Percentiles rank a stretch among this genome's conserved stretches.
Conservation (phyloP, 2,888 invertebrate species). For the Scaptodrosophila latifasciaeformis region DNA sequence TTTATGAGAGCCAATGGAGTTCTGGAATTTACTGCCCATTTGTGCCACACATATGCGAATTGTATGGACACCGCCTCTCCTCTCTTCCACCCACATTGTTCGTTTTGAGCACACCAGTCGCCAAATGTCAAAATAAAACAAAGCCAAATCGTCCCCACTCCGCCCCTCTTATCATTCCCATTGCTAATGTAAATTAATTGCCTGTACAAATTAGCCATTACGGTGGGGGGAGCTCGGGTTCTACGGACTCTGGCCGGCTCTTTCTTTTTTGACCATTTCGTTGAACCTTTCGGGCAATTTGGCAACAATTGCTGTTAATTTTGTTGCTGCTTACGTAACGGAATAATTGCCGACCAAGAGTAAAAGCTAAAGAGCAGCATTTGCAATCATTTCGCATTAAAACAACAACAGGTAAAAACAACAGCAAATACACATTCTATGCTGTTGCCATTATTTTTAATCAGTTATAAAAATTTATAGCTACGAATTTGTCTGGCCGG, state of each 20-base stretch:
- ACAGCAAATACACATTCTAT: slow-evolving; percentile 28
- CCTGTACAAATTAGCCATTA: slow-evolving; percentile 51
- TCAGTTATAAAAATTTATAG: slow-evolving; percentile 64
- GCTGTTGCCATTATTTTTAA: slow-evolving; percentile 60
- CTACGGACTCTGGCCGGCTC: no score
- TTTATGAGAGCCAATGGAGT: neutral
- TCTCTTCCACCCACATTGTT: neutral
- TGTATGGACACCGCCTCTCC: neutral
- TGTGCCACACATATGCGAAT: neutral
- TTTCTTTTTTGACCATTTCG: slow-evolving; percentile 9
- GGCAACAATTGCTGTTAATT: neutral
- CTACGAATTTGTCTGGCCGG: slow-evolving; percentile 47
- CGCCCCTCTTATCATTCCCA: slow-evolving; percentile 5
- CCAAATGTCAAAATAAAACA: slow-evolving; percentile 19
- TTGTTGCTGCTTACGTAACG: neutral
- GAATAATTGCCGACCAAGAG: slow-evolving; percentile 6
- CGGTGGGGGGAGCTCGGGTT: slow-evolving; percentile 23
- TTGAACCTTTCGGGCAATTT: slow-evolving; percentile 18
- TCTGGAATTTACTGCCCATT: neutral
- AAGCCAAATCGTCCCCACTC: slow-evolving; percentile 1
- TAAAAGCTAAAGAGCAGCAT: slow-evolving; percentile 14
- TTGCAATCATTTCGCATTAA: slow-evolving; percentile 35
- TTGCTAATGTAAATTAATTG: slow-evolving; percentile 58
- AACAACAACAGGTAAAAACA: slow-evolving; percentile 32
- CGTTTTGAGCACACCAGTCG: neutral